A percentile compares a stretch with the other conserved stretches of the same genome.
Evolutionary conservation across 2,113 vertebrate species (phyloP).

Genomic region (Bubalus kerabau): DNA sequence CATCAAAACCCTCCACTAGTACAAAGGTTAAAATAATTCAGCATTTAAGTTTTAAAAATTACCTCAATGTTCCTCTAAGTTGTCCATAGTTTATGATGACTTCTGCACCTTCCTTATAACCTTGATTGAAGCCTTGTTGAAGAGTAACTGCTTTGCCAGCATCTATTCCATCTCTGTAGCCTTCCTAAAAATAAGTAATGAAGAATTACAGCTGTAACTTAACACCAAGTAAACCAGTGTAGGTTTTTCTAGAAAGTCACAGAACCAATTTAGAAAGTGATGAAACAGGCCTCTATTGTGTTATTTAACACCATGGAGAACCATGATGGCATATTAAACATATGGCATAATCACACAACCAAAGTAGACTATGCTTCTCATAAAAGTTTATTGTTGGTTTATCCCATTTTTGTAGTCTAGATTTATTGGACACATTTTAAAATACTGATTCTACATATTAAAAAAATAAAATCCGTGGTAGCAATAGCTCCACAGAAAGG

Average conservation of each 20-base stretch:
- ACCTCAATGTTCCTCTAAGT: slow-evolving; percentile 92
- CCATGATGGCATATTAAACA: background rate
- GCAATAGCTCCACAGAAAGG: background rate
- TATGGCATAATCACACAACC: background rate
- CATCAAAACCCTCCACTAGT: background rate
- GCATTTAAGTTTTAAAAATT: slow-evolving; percentile 45
- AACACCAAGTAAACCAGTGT: background rate
- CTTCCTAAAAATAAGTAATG: slow-evolving; percentile 84
- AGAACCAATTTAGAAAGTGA: background rate
- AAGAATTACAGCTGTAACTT: background rate
- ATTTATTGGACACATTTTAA: background rate
- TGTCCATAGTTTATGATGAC: slow-evolving; percentile 84
- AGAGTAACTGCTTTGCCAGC: slow-evolving; percentile 88
- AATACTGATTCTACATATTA: background rate
- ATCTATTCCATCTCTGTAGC: slow-evolving; percentile 90
- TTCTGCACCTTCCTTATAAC: slow-evolving; percentile 86
- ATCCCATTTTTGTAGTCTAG: background rate
- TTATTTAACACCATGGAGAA: background rate
- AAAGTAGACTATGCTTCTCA: background rate
- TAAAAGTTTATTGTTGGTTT: background rate
- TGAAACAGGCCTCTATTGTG: background rate
- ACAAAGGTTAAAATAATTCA: background rate
- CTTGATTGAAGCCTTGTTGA: slow-evolving; percentile 89
- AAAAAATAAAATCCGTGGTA: background rate
- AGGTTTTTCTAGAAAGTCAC: background rate